Conservation (phyloP, 1,140 invertebrate genomes). For the Myzus persicae region DNA sequence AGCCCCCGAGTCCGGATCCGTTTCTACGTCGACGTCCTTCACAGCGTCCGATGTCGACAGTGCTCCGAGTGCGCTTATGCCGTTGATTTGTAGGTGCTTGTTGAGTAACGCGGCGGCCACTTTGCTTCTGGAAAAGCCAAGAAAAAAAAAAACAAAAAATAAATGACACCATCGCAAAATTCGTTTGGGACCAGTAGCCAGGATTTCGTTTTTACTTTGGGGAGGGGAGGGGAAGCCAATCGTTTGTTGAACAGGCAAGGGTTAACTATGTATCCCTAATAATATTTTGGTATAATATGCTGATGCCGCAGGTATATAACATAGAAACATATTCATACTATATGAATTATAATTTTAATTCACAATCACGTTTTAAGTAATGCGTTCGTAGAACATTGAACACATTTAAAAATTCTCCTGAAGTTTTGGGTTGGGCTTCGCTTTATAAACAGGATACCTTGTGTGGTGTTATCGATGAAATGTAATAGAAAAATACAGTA, state of each 20-base stretch:
- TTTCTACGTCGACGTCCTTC: conserved; percentile 63
- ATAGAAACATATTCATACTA: too few species aligned
- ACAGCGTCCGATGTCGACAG: conserved; percentile 68
- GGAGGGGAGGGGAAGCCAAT: not conserved
- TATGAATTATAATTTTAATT: not conserved
- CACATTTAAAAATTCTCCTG: not conserved
- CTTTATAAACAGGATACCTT: too few species aligned
- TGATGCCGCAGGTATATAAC: not conserved
- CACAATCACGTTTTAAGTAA: not conserved
- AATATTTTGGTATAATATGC: not conserved
- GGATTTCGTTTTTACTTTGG: not conserved
- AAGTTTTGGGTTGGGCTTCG: not conserved
- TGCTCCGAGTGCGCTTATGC: conserved; percentile 74
- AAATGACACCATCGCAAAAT: not conserved
- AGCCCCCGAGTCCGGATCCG: conserved; percentile 58
- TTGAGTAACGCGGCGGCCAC: conserved; percentile 82
- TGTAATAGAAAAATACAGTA: not conserved
- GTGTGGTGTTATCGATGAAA: not conserved
- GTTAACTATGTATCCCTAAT: not conserved
- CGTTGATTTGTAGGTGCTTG: conserved; percentile 87
- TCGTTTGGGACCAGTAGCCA: not conserved
- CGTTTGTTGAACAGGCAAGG: not conserved
- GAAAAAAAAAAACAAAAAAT: conserved; percentile 49
- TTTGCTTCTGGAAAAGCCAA: conserved; percentile 74
- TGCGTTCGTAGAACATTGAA: not conserved